Evolutionary conservation across 1,140 invertebrate species (phyloP).

Genomic region (Phortica variegata): DNA sequence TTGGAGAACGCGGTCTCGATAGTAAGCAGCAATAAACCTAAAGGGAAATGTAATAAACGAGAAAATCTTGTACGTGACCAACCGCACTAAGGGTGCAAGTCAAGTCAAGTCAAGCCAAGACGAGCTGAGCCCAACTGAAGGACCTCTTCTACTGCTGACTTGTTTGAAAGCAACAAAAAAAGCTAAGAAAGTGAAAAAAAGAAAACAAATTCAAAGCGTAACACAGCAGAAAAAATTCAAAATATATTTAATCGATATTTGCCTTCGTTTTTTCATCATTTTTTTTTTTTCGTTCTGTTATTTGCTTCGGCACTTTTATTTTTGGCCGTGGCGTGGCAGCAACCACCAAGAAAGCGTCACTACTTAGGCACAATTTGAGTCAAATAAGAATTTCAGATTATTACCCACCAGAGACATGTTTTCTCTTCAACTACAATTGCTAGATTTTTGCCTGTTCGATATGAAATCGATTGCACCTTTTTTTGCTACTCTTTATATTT

Average conservation of each 20-base stretch:
- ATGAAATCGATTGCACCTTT: background rate
- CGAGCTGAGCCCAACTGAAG: constrained; percentile 19
- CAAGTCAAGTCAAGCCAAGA: constrained; percentile 1
- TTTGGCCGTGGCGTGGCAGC: too few relatives aligned
- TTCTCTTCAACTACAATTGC: too few relatives aligned
- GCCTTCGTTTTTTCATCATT: background rate
- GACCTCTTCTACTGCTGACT: constrained; percentile 1
- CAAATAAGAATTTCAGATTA: constrained; percentile 28
- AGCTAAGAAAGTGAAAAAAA: constrained; percentile 19
- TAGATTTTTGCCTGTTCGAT: too few relatives aligned
- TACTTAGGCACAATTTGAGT: constrained; percentile 55
- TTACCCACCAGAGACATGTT: constrained; percentile 45
- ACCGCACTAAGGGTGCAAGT: constrained; percentile 38
- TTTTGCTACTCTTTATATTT: too few relatives aligned
- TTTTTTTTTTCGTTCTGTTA: background rate
- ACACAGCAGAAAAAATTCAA: constrained; percentile 16
- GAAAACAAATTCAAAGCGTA: constrained; percentile 49
- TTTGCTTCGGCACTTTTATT: background rate
- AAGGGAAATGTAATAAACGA: constrained; percentile 58
- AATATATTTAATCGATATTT: constrained; percentile 41
- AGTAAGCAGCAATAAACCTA: constrained; percentile 56
- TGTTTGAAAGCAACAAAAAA: constrained; percentile 27
- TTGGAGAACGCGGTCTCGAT: constrained; percentile 39
- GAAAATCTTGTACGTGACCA: constrained; percentile 57
- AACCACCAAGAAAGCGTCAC: constrained; percentile 13